These are phyloP conservation scores for Drosophila paramelanica DNA, from an alignment of 2,888 invertebrate genomes.

Conservation along the genomic window DNA sequence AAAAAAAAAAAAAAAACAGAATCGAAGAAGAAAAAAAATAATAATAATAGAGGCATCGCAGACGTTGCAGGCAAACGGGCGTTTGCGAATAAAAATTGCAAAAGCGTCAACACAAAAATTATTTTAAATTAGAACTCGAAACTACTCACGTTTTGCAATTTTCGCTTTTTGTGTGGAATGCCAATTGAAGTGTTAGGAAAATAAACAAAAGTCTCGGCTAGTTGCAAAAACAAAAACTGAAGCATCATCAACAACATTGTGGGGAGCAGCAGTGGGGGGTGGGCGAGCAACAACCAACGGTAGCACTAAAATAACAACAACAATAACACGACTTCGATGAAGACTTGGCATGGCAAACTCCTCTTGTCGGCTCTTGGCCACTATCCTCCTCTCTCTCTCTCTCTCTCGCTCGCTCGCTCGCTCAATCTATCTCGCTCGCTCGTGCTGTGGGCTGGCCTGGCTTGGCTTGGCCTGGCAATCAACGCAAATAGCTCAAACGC, in stretches of 20 bases:
- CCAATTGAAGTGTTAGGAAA: conserved; percentile 82
- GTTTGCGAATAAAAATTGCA: conserved; percentile 68
- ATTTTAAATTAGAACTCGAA: conserved; percentile 82
- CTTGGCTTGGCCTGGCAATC: conserved; percentile 68
- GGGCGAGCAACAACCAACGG: conserved; percentile 59
- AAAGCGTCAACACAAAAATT: conserved; percentile 82
- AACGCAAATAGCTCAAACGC: conserved; percentile 81
- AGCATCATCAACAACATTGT: conserved; percentile 21
- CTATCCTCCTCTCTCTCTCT: neutral
- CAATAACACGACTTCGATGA: conserved; percentile 74
- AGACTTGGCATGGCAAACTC: conserved; percentile 50
- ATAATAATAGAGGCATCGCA: conserved; percentile 55
- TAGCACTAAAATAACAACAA: conserved; percentile 79
- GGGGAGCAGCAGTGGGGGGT: conserved; percentile 20
- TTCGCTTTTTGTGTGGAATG: conserved; percentile 81
- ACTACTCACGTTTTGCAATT: conserved; percentile 82
- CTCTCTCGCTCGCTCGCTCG: neutral
- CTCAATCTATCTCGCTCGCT: conserved; percentile 17
- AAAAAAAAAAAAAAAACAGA: conserved; percentile 38
- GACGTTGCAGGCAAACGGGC: conserved; percentile 50
- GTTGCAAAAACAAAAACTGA: conserved; percentile 62
- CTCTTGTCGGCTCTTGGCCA: conserved; percentile 2
- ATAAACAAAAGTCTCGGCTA: conserved; percentile 78
- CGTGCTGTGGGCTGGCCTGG: conserved; percentile 31
- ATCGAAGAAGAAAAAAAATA: conserved; percentile 41